Evolutionary conservation across 2,797 vertebrate species (phyloP).

Genomic region (Zenarchopterus dispar): DNA sequence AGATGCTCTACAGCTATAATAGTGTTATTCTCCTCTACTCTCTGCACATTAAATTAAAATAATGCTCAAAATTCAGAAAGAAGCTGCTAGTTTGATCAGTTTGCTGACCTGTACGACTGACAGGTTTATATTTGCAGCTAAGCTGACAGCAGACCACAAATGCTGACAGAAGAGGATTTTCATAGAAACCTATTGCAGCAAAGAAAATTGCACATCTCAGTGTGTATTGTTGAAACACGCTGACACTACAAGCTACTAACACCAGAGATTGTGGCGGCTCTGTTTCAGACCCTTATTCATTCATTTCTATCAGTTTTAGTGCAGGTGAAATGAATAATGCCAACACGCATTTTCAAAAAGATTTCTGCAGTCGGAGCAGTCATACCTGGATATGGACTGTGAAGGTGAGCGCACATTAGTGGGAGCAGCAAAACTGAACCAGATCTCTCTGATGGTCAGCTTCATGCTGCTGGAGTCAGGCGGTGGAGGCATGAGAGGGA

Average conservation of each 20-base stretch:
- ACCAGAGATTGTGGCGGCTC: not conserved
- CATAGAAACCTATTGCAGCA: not conserved
- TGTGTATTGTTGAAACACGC: too few relatives aligned
- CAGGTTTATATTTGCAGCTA: not conserved
- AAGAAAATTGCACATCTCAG: not conserved
- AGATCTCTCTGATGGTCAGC: conserved; percentile 95
- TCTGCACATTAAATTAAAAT: too few relatives aligned
- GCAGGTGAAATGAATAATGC: not conserved
- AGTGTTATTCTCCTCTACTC: not conserved
- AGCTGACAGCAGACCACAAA: not conserved
- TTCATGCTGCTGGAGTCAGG: conserved; percentile 99
- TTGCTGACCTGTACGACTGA: not conserved
- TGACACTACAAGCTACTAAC: too few relatives aligned
- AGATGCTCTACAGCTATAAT: not conserved
- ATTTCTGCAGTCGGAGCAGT: not conserved
- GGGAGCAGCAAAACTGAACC: conserved; percentile 99
- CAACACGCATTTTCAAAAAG: not conserved
- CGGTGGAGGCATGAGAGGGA: conserved; percentile 95
- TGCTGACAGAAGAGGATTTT: not conserved
- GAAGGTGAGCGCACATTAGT: conserved; percentile 93
- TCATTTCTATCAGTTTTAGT: not conserved
- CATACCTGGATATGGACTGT: conserved; percentile 90
- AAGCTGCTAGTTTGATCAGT: not conserved
- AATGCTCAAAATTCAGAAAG: not conserved
- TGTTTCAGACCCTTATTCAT: not conserved